Evolutionary conservation across 2,113 vertebrate genomes (phyloP).

Genomic region (Petrocephalus microphthalmus): DNA sequence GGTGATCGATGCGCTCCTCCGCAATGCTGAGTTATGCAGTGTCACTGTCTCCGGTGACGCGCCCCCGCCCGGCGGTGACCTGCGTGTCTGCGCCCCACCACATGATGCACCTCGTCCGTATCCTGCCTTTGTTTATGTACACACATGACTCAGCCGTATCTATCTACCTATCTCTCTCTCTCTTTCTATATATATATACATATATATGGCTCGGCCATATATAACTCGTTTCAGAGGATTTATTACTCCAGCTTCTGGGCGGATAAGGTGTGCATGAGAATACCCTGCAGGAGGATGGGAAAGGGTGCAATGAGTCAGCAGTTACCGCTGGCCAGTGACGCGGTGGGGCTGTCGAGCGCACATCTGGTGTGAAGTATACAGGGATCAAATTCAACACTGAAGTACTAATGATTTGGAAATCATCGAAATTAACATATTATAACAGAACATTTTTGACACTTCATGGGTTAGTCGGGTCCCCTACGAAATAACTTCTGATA

Average conservation of each 20-base stretch:
- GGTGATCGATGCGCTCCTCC: background rate
- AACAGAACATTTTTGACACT: background rate
- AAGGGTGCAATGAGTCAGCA: slow-evolving; percentile 16
- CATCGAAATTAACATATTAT: background rate
- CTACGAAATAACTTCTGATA: slow-evolving; percentile 13
- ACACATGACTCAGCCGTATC: no score
- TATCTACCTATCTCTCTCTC: no score
- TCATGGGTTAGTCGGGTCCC: background rate
- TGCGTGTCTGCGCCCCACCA: background rate
- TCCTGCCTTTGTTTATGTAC: background rate
- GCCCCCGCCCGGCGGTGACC: background rate
- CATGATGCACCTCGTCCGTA: background rate
- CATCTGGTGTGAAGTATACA: background rate
- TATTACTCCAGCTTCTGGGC: background rate
- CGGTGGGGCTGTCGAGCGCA: background rate
- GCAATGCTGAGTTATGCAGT: slow-evolving; percentile 18
- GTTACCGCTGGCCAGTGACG: background rate
- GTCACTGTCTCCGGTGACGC: background rate
- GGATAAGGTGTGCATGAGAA: background rate
- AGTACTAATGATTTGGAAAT: background rate
- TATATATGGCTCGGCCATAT: background rate
- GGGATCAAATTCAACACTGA: background rate
- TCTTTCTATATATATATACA: no score
- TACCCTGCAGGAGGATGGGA: background rate
- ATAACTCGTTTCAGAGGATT: no score